These are phyloP conservation scores for Gavia stellata DNA, from an alignment of 2,113 vertebrate genomes.

Conservation along the genomic window DNA sequence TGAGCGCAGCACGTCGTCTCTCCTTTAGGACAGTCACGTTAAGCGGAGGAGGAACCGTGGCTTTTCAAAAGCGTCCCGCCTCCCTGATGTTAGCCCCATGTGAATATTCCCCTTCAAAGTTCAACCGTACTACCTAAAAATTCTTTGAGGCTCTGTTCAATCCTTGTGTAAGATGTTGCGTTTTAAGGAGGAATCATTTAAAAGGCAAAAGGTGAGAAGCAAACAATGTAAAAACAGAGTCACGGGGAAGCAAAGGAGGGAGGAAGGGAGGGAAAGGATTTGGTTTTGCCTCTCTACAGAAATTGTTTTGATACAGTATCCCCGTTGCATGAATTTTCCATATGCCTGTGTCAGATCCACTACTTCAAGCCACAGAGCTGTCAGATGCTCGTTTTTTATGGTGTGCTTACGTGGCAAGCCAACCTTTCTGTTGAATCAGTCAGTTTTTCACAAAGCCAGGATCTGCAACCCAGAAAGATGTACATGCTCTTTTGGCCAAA, in stretches of 20 bases:
- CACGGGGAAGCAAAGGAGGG: not conserved
- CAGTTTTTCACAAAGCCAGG: not conserved
- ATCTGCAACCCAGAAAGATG: not conserved
- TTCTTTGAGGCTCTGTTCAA: not conserved
- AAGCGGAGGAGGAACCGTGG: not conserved
- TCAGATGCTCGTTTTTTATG: constrained; percentile 35
- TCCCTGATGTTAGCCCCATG: not conserved
- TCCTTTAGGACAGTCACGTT: not conserved
- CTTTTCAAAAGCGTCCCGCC: not conserved
- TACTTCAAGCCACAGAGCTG: constrained; percentile 42
- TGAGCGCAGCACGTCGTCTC: accelerated
- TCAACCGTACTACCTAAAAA: not conserved
- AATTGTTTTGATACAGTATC: constrained; percentile 51
- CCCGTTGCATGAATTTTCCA: constrained; percentile 56
- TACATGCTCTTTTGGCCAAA: not conserved
- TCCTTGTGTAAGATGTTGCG: not conserved
- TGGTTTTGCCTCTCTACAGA: not conserved
- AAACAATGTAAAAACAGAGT: not conserved
- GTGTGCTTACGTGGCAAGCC: constrained; percentile 30
- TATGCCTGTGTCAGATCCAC: constrained; percentile 39
- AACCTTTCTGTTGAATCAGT: constrained; percentile 22
- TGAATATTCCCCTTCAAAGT: not conserved
- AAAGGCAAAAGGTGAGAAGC: not conserved
- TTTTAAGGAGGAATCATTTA: not conserved
- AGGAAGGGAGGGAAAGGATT: not conserved